Base-by-base conservation (phyloP, 1,140 invertebrate species). In the Maniola jurtina region DNA sequence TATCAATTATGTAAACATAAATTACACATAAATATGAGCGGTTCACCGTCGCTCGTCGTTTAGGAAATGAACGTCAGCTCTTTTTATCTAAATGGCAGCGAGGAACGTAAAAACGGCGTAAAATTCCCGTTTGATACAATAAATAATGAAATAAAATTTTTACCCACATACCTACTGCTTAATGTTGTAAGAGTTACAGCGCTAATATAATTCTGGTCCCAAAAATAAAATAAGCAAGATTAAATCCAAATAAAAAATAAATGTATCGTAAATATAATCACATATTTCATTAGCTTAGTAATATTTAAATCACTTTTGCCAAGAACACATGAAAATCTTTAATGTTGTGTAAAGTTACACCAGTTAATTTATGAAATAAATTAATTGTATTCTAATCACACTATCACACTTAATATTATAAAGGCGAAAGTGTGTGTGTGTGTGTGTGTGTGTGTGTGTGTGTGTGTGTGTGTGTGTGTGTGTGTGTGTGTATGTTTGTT, bases 91-190 rank as follows among this genome's bases (percentile, higher is more conserved):
- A 89, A 87, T 81, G 79, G 83, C 77, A 68, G 71, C 68, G 67
- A 66, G 80, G 80, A 77, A 79, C 86, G 78, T 89, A 87, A 89
- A 89, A 89, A 83, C 75, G 86, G 77, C 83, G 82, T 89, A 87
- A 89, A 87, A 80, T 75, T 73, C 73, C 74, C 83, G 64, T 84
- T 88, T 84, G 75, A 82, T 84, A 87, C 80, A 84, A 85, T 81
- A 87, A 87, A 86, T 87, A 89, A 79, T 81, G 84, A 81, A 84
- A 88, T 87, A 87, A 86, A 84, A 86, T 70, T 61, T 73, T 73
- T 75, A 48, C 54, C 58, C 64, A 71, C 65, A 79, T 59, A 71
- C 65, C 77, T 61, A 71, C 64, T 68, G 71, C 59, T 71, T 79
- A 77, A 79, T 77, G 72, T 74, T 48, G 72, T 70, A 76, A 61